Conservation (phyloP, 2,888 invertebrate species). For the Pteria penguin region DNA sequence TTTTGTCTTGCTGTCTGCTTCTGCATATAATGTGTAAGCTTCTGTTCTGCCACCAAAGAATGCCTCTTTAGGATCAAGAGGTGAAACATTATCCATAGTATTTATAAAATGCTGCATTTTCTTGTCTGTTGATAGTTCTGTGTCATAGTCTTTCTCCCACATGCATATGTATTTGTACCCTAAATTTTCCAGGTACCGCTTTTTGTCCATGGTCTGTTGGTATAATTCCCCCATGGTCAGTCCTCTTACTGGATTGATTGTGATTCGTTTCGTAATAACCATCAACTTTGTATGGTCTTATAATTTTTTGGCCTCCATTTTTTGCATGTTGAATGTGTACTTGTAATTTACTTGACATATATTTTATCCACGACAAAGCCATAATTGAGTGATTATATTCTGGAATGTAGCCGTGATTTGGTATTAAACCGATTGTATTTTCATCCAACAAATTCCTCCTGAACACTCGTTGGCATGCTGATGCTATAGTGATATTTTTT, state of each 20-base stretch:
- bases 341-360: slow-evolving; percentile 8
- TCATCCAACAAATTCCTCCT: no score
- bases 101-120: background rate
- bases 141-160: slow-evolving; percentile 24
- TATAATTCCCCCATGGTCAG: slow-evolving; percentile 14
- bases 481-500: slow-evolving; percentile 8
- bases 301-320: slow-evolving; percentile 1
- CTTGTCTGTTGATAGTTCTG: background rate
- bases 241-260: slow-evolving; percentile 15
- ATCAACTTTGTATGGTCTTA: no score
- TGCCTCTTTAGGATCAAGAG: slow-evolving; percentile 9
- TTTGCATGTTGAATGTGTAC: slow-evolving; percentile 9
- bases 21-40: slow-evolving; percentile 2
- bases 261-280: no score
- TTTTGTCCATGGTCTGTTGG: slow-evolving; percentile 6
- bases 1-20: background rate
- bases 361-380: no score
- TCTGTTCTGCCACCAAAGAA: slow-evolving; percentile 29
- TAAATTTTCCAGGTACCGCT: background rate
- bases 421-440: no score
- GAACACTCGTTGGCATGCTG: background rate
- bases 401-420: no score
- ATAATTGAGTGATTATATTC: no score
- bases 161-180: slow-evolving; percentile 6
- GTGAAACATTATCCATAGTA: background rate